A percentile compares a stretch with the other conserved stretches of the same genome.
phyloP scores from a whole-genome alignment of 2,888 invertebrate species.

The Mechanitis messenoides region DNA sequence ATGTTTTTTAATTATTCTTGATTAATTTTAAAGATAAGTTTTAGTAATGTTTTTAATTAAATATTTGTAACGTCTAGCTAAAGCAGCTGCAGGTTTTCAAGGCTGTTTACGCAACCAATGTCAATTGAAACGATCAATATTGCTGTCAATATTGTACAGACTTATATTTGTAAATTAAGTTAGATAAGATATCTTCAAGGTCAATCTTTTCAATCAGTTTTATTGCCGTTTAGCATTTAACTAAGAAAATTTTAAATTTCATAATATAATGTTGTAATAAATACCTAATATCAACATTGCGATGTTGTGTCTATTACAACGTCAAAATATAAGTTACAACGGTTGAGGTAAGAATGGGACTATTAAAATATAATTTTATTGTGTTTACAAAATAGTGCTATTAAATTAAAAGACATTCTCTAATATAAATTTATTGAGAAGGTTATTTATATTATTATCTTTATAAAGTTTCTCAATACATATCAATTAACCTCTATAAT shows the following conservation, averaged over 20 bases:
- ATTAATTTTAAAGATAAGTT: too few relatives aligned
- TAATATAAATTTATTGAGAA: too few relatives aligned
- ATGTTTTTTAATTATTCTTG: too few relatives aligned
- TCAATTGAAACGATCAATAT: conserved; percentile 17
- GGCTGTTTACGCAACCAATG: conserved; percentile 45
- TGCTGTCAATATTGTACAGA: conserved; percentile 12
- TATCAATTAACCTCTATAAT: too few relatives aligned
- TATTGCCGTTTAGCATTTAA: background rate
- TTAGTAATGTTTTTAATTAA: too few relatives aligned
- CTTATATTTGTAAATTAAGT: conserved; percentile 19
- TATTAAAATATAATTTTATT: conserved; percentile 1
- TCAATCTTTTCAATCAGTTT: background rate
- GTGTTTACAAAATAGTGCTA: background rate
- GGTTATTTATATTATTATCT: too few relatives aligned
- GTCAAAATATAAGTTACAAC: background rate
- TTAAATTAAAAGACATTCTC: background rate
- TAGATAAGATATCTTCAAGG: conserved; percentile 14
- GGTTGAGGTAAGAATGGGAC: background rate
- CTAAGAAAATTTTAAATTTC: background rate
- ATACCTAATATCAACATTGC: too few relatives aligned
- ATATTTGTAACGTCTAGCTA: too few relatives aligned
- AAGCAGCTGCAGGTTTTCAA: conserved; percentile 22
- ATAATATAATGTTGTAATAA: background rate
- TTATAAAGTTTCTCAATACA: too few relatives aligned
- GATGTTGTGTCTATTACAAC: background rate